Evolutionary conservation across 2,797 vertebrate species (phyloP).

Genomic region (Acipenser ruthenus): DNA sequence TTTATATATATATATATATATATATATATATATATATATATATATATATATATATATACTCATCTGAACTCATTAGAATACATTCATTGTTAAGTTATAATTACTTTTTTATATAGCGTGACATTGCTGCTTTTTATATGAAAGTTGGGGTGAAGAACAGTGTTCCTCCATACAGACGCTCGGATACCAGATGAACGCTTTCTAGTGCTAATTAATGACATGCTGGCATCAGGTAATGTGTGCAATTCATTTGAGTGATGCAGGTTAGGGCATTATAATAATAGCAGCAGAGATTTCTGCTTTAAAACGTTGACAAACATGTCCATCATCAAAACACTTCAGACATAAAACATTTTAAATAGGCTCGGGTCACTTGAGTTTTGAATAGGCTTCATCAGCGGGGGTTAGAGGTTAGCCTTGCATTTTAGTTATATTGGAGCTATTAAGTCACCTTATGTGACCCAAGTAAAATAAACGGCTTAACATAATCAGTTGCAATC

Average conservation of each 20-base stretch:
- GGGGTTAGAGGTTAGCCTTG: constrained; percentile 83
- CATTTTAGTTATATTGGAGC: constrained; percentile 80
- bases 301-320: constrained; percentile 68
- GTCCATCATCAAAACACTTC: constrained; percentile 73
- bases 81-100: not conserved
- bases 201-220: constrained; percentile 62
- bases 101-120: constrained; percentile 43
- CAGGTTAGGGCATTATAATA: constrained; percentile 36
- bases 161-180: constrained; percentile 60
- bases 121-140: constrained; percentile 66
- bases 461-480: constrained; percentile 78
- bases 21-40: not conserved
- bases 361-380: constrained; percentile 74
- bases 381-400: constrained; percentile 98
- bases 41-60: constrained; percentile 5
- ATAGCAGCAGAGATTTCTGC: constrained; percentile 42
- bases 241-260: constrained; percentile 29
- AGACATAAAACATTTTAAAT: constrained; percentile 61
- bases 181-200: constrained; percentile 62
- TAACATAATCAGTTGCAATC: constrained; percentile 98
- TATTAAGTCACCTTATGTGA: constrained; percentile 78
- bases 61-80: not conserved
- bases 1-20: not conserved
- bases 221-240: constrained; percentile 42
- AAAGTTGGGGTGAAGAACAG: constrained; percentile 64